phyloP scores from a whole-genome alignment of 2,888 invertebrate species.

The Hedya salicella region DNA sequence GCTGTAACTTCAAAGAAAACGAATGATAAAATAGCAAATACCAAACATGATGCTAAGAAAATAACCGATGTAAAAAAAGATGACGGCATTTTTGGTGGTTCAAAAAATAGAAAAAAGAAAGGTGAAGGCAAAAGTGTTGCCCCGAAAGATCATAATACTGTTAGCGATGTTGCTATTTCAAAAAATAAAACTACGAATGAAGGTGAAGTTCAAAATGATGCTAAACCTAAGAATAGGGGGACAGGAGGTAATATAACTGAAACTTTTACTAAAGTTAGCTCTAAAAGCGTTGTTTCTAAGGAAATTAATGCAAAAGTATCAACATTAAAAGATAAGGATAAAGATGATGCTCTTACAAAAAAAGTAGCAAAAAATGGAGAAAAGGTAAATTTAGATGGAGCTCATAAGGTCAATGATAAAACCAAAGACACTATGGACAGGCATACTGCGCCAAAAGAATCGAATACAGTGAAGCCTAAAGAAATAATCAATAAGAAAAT shows the following conservation, averaged over 20 bases:
- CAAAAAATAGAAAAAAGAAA: slow-evolving; percentile 42
- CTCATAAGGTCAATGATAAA: neutral
- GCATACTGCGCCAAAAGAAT: neutral
- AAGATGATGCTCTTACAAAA: neutral
- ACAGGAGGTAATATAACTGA: slow-evolving; percentile 30
- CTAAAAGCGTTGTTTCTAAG: slow-evolving; percentile 19
- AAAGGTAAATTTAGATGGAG: neutral
- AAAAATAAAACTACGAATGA: slow-evolving; percentile 31
- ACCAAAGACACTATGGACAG: neutral
- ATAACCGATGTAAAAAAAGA: neutral
- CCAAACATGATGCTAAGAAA: neutral
- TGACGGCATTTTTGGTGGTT: neutral
- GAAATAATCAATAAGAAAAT: neutral
- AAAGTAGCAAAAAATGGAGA: neutral
- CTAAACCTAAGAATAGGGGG: slow-evolving; percentile 33
- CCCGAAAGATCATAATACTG: slow-evolving; percentile 29
- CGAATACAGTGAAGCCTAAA: neutral
- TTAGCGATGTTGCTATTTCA: slow-evolving; percentile 22
- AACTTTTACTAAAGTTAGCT: neutral
- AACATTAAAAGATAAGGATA: neutral
- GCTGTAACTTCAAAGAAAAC: neutral
- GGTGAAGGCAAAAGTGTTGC: slow-evolving; percentile 31
- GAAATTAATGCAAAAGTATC: slow-evolving; percentile 30
- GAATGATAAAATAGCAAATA: neutral
- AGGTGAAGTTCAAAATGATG: slow-evolving; percentile 5